Conservation (phyloP, 1,140 invertebrate species). For the Penaeus chinensis region DNA sequence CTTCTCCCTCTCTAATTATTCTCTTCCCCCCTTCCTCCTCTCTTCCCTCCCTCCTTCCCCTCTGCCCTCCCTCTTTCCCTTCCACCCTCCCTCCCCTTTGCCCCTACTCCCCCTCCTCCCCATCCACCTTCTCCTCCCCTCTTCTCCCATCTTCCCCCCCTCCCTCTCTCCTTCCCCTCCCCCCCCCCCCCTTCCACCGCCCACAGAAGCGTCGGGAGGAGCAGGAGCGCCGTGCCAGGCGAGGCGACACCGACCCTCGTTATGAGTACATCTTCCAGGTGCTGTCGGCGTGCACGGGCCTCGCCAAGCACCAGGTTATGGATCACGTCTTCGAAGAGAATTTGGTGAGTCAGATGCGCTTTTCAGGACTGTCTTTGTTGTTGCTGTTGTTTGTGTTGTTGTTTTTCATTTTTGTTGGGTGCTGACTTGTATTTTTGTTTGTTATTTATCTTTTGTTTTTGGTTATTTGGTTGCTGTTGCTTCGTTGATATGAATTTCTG, state of each 20-base stretch:
- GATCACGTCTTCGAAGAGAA: conserved; percentile 86
- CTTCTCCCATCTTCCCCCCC: background rate
- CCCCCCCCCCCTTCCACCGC: background rate
- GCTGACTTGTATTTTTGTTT: too few species aligned
- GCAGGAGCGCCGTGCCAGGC: conserved; percentile 86
- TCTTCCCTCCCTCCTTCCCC: too few species aligned
- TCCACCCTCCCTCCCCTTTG: too few species aligned
- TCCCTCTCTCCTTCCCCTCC: background rate
- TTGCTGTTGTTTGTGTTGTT: too few species aligned
- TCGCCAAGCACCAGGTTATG: conserved; percentile 85
- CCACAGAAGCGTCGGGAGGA: conserved; percentile 84
- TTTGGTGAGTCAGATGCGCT: conserved; percentile 74
- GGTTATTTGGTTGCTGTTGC: too few species aligned
- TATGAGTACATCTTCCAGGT: conserved; percentile 89
- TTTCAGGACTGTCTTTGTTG: too few species aligned
- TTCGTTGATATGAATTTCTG: too few species aligned
- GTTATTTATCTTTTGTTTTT: too few species aligned
- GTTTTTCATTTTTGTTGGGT: too few species aligned
- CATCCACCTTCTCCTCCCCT: background rate
- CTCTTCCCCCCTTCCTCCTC: background rate
- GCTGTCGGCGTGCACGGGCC: conserved; percentile 82
- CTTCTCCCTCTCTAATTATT: background rate
- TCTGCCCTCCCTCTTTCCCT: too few species aligned
- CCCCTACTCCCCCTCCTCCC: too few species aligned
- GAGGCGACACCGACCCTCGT: conserved; percentile 89